phyloP scores from a whole-genome alignment of 2,888 invertebrate genomes.

The Spialia ferax region DNA sequence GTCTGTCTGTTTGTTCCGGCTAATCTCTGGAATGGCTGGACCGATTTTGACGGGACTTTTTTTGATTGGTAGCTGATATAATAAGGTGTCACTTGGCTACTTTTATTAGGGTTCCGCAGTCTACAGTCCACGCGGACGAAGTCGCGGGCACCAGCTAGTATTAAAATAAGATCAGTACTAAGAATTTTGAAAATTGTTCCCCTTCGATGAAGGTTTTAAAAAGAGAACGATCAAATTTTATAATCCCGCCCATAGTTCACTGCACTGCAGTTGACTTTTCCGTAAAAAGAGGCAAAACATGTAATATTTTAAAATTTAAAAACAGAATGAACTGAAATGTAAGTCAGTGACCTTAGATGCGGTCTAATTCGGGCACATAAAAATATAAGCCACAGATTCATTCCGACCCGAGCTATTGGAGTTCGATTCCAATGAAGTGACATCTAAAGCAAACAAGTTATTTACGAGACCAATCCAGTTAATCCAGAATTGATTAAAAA shows the following conservation, averaged over 20 bases:
- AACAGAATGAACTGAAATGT: slow-evolving; percentile 3
- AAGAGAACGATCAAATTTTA: no score
- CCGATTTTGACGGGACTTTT: no score
- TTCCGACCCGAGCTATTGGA: slow-evolving; percentile 13
- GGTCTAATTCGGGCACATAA: slow-evolving; percentile 32
- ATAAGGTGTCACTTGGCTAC: no score
- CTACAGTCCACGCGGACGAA: no score
- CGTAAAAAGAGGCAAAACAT: not conserved
- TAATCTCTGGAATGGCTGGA: no score
- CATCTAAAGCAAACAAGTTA: slow-evolving; percentile 19
- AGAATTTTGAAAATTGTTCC: no score
- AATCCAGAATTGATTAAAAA: not conserved
- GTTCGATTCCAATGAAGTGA: slow-evolving; percentile 25
- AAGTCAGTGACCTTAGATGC: slow-evolving; percentile 25
- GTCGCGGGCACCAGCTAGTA: no score
- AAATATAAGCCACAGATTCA: slow-evolving; percentile 19
- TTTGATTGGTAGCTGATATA: no score
- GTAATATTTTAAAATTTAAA: slow-evolving; percentile 4
- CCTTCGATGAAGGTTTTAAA: no score
- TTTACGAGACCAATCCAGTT: slow-evolving; percentile 8
- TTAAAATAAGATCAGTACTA: not conserved
- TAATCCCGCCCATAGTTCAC: not conserved
- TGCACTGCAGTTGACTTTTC: not conserved
- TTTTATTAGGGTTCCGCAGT: no score
- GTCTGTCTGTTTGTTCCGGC: no score